Conservation (phyloP, 2,113 vertebrate species). For the Anseranas semipalmata region DNA sequence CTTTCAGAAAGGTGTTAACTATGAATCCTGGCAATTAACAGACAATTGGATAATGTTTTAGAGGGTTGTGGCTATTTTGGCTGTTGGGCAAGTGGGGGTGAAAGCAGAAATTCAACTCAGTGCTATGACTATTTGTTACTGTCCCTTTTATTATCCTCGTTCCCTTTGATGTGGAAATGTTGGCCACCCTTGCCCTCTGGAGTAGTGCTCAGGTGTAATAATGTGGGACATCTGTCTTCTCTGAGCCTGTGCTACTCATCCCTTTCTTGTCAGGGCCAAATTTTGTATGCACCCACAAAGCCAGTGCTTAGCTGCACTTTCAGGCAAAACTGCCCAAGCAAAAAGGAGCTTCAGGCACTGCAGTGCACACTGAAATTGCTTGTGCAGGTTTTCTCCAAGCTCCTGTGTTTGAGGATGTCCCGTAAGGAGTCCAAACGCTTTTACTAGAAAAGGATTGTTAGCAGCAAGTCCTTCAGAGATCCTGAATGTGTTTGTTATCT, state of each 20-base stretch:
- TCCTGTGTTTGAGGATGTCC: not conserved
- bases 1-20: not conserved
- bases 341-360: not conserved
- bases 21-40: not conserved
- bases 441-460: not conserved
- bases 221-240: not conserved
- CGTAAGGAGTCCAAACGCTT: not conserved
- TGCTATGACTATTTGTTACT: not conserved
- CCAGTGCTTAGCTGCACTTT: not conserved
- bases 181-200: not conserved
- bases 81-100: not conserved
- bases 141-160: not conserved
- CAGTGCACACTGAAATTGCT: not conserved
- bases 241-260: not conserved
- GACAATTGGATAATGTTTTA: not conserved
- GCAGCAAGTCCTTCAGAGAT: not conserved
- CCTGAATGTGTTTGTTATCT: not conserved
- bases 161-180: not conserved
- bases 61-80: not conserved
- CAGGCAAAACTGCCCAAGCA: not conserved
- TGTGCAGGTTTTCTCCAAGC: not conserved
- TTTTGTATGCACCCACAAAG: not conserved
- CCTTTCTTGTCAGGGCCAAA: not conserved
- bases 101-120: not conserved
- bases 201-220: not conserved